Evolutionary conservation across 2,888 invertebrate genomes (phyloP).

Genomic region (Fragum whitleyi): DNA sequence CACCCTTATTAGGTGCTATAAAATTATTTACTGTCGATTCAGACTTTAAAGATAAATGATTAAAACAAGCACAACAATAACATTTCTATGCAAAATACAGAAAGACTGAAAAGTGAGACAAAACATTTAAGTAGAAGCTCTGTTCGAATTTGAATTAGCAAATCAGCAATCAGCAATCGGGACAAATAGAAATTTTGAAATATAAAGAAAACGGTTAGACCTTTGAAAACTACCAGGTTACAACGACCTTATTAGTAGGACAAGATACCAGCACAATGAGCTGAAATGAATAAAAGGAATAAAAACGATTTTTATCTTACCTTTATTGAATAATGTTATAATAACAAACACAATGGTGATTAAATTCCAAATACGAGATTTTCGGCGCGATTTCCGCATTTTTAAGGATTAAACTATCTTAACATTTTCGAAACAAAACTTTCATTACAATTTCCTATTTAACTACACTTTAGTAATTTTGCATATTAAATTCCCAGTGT

Average conservation of each 20-base stretch:
- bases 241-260: not conserved
- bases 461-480: not conserved
- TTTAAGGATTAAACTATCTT: not conserved
- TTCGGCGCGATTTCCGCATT: slow-evolving; percentile 18
- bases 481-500: not conserved
- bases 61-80: no score
- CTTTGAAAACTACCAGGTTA: slow-evolving; percentile 3
- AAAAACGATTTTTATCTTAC: slow-evolving; percentile 22
- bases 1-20: no score
- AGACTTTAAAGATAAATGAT: no score
- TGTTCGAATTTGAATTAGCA: no score
- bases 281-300: slow-evolving; percentile 3
- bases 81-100: no score
- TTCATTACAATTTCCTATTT: not conserved
- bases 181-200: no score
- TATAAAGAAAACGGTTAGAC: not conserved
- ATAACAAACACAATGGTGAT: slow-evolving; percentile 8
- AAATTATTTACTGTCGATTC: no score
- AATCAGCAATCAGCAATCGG: no score
- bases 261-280: slow-evolving; percentile 9
- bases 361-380: slow-evolving; percentile 28
- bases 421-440: not conserved
- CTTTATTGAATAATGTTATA: slow-evolving; percentile 14
- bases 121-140: no score
- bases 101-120: no score